Base-by-base conservation (phyloP, 2,888 invertebrate genomes). In the Andrena trimmerana region DNA sequence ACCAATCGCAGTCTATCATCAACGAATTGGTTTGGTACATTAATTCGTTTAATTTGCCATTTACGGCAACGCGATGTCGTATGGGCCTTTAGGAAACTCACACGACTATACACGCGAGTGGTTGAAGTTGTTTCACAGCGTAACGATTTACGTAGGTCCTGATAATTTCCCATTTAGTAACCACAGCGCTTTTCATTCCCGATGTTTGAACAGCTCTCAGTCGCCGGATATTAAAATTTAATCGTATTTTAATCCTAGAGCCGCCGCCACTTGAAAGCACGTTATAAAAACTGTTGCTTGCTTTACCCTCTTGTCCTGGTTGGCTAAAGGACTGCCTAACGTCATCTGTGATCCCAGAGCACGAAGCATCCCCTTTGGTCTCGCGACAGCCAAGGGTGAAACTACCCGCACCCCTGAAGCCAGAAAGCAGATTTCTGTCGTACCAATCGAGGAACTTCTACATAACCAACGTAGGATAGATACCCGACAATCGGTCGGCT, bases 41-140 rank as follows among this genome's bases (percentile, higher is more conserved):
- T 86, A 87, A 86, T 78, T 84, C 20, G 42, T 74, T 77, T 77
- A 77, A 80, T 74, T 59, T 48, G 54, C 66, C 68, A 76, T 79
- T 86, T 52, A 70, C 66, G n/a, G 48, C 54, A 48, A 36, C 20
- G 50, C 33, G 42, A 16, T 48, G 20, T 42, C 8, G 8, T 24
- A n/a, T 3, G 20, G 2, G 1, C 33, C 20, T 8, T 50, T 16
- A 31, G 48, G 31, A 67, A 74, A 74, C 67, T 67, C 74, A 13
- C 74, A 16, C 33, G 27, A 29, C 7, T 16, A 2, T 27, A 20
- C 48, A 24, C 16, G 42, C 20, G 1, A 24, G 52, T 52, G 0
- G 16, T 42, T 24, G 33, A 52, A 33, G 0, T 3, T 10, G 4
- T 16, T 10, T 52, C 2, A 52, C 50, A 13, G 20, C 10, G n/a